Base-by-base conservation (phyloP, 2,888 invertebrate genomes). In the Hirtodrosophila cameraria region DNA sequence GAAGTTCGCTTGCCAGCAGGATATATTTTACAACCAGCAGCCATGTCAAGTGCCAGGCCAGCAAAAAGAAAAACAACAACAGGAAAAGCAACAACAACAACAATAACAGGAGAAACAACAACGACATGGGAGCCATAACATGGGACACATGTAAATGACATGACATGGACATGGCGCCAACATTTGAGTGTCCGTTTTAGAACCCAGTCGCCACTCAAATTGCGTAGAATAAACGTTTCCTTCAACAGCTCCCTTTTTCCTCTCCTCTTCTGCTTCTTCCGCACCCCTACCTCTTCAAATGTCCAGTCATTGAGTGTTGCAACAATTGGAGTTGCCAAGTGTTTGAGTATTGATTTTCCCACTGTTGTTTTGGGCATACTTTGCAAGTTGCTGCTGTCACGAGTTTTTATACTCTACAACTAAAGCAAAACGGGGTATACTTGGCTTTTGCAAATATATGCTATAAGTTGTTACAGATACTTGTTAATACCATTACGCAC, bases 11-110 rank as follows among this genome's bases (percentile, higher is more conserved):
- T 55, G 48, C 57, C 45, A 16, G 12, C 48, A 61, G 49, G 27
- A 65, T 72, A 52, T 66, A 61, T 41, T 71, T 54, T 45, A 53
- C 67, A 49, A 49, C 55, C 43, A 50, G 43, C 57, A 42, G 31
- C 9, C 70, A 70, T 64, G 75, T 74, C 70, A 74, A 66, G 59
- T 70, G 75, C 30, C 66, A 43, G 38, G 50, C 46, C 41, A 55
- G 45, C 39, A 50, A n/a, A 38, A 38, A 16, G 27, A 35, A 11
- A 28, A 54, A 43, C 16, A 13, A 20, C 7, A 23, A 8, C 3
- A 39, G 43, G 12, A 15, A 16, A 39, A 36, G 20, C 18, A 25
- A 36, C 13, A 28, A 48, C 9, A 31, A 13, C 4, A 28, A n/a
- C n/a, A n/a, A n/a, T n/a, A n/a, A n/a, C n/a, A 1, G 20, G 15